phyloP scores from a whole-genome alignment of 92 coral and sea anemone genomes.

The Anthopleura xanthogrammica region DNA sequence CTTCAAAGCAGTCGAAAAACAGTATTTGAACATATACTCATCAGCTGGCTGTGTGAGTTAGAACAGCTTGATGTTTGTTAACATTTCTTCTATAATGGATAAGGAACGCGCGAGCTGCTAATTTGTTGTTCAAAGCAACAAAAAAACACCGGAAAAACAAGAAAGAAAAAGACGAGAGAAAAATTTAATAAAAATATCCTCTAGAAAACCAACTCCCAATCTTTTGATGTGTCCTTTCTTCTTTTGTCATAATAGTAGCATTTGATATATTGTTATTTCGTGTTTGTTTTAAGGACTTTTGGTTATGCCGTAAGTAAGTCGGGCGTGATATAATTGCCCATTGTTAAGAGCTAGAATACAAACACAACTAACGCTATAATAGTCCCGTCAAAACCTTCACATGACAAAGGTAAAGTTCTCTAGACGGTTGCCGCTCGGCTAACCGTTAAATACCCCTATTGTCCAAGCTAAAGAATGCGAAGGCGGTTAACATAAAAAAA shows the following conservation, averaged over 20 bases:
- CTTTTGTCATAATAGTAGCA: background rate
- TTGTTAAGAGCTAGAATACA: background rate
- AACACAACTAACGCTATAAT: background rate
- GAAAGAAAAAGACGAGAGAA: too few relatives aligned
- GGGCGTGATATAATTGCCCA: background rate
- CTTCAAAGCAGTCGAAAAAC: conserved; percentile 2
- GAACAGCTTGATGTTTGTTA: conserved; percentile 22
- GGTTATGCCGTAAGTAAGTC: background rate
- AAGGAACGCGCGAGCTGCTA: conserved; percentile 5
- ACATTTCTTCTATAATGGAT: conserved; percentile 7
- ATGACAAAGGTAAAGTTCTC: background rate
- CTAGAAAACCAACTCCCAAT: background rate
- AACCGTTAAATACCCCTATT: background rate
- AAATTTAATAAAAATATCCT: too few relatives aligned
- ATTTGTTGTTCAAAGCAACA: background rate
- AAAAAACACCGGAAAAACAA: too few relatives aligned
- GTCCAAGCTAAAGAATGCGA: background rate
- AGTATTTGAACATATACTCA: conserved; percentile 15
- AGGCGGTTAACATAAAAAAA: background rate
- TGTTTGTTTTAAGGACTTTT: background rate
- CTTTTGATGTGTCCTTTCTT: background rate
- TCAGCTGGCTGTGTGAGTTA: conserved; percentile 16
- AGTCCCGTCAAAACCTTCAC: background rate
- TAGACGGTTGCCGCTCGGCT: background rate
- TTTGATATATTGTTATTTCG: background rate